phyloP scores from a whole-genome alignment of 2,888 invertebrate genomes.

The Meiosimyza decipiens region DNA sequence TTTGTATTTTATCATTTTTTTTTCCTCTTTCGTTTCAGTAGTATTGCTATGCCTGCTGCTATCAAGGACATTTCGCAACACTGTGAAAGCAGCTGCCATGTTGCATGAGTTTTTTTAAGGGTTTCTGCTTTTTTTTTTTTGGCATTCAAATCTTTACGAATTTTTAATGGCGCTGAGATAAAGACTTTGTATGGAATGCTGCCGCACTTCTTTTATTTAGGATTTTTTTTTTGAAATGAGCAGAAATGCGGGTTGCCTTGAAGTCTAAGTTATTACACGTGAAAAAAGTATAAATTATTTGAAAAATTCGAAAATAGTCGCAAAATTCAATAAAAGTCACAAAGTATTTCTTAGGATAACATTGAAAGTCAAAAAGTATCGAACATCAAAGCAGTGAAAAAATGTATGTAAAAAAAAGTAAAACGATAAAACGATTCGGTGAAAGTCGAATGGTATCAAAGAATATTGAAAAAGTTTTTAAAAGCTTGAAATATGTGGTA shows the following conservation, averaged over 20 bases:
- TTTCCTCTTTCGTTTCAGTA: constrained; percentile 34
- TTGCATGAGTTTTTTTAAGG: not conserved
- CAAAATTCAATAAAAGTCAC: too few relatives aligned
- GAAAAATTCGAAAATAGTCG: not conserved
- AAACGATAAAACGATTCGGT: too few relatives aligned
- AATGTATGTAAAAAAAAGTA: too few relatives aligned
- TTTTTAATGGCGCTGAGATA: constrained; percentile 33
- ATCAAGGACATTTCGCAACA: constrained; percentile 31
- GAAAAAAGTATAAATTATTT: constrained; percentile 12
- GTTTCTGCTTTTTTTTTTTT: too few relatives aligned
- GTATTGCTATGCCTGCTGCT: constrained; percentile 17
- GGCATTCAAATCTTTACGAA: constrained; percentile 25
- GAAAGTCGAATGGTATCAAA: too few relatives aligned
- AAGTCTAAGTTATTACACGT: too few relatives aligned
- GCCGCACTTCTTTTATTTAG: not conserved
- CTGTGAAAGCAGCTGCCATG: constrained; percentile 3
- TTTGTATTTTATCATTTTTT: constrained; percentile 49
- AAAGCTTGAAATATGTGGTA: too few relatives aligned
- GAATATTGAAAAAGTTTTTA: too few relatives aligned
- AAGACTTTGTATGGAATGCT: not conserved
- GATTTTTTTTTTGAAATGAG: constrained; percentile 23
- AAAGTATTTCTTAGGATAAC: too few relatives aligned
- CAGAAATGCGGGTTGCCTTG: constrained; percentile 18
- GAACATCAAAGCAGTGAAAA: too few relatives aligned
- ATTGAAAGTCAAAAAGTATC: too few relatives aligned